phyloP scores from a whole-genome alignment of 2,888 invertebrate genomes.

The Sinodicranocentrus sp. region DNA sequence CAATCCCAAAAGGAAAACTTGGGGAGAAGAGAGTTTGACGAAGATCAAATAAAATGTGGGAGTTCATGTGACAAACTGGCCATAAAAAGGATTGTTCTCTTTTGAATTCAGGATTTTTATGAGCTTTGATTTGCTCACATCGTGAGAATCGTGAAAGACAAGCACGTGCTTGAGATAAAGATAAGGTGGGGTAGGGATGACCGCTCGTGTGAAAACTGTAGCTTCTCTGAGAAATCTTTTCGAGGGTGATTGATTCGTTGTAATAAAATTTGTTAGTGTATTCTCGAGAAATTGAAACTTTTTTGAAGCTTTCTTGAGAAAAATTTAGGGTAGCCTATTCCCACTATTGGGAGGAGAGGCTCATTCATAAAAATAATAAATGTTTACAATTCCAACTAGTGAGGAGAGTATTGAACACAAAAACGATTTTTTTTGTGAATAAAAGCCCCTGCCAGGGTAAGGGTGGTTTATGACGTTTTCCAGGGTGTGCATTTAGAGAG shows the following conservation, averaged over 20 bases:
- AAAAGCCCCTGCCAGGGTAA: neutral
- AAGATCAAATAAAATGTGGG: constrained; percentile 17
- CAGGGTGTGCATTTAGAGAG: neutral
- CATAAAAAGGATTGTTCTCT: constrained; percentile 47
- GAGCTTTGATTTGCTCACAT: constrained; percentile 23
- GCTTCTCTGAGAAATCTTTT: neutral
- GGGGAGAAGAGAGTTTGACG: constrained; percentile 9
- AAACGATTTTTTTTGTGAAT: constrained; percentile 11
- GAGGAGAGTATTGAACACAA: too few relatives aligned
- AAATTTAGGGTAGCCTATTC: constrained; percentile 14
- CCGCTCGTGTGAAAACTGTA: too few relatives aligned
- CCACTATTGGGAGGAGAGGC: neutral
- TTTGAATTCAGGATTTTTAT: constrained; percentile 36
- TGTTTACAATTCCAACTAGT: neutral
- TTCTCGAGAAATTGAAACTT: constrained; percentile 5
- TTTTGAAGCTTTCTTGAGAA: constrained; percentile 8
- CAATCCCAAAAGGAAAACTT: constrained; percentile 45
- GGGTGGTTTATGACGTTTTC: constrained; percentile 56
- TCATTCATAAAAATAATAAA: constrained; percentile 18
- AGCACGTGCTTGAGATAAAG: constrained; percentile 52
- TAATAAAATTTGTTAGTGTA: constrained; percentile 48
- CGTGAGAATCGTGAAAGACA: constrained; percentile 49
- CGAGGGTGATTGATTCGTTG: constrained; percentile 44
- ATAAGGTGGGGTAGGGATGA: constrained; percentile 49
- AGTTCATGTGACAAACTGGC: constrained; percentile 46